Evolutionary conservation across 1,140 invertebrate genomes (phyloP), one percentile per base, ranked within the genome.

Genomic region (Zaprionus inermis): DNA sequence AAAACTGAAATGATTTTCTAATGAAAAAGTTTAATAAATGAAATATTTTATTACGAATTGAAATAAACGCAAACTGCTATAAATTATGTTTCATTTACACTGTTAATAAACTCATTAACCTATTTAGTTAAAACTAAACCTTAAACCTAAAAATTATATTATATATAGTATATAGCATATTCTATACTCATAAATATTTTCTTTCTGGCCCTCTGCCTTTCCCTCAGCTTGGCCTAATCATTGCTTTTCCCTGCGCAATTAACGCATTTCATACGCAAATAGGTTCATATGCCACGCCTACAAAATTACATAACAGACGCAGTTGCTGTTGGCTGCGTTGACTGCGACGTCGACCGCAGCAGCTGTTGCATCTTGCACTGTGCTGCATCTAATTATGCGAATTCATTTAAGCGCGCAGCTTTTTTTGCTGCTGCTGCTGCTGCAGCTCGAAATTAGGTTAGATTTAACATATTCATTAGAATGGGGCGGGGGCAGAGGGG

Each of bases 381-480:
- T 38, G 51, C 65, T 79, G 79, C 82, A 89, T 83, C 83, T 83
- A 88, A 88, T 88, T 88, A 88, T 89, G 84, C 74, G 83, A 88
- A 89, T 88, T 79, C 80, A 84, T 83, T 88, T 89, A 75, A 89
- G 80, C 82, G 76, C 76, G 63, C 67, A 88, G 68, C 74, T 57
- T 82, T 69, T 58, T 61, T 59, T 70, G 58, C 49, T 75, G 10
- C 57, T 41, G 30, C 54, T 60, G 9, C 32, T 59, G 61, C 77
- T 68, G 71, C 57, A 28, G 44, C 66, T 38, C 24, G 14, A 41
- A 88, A 88, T 88, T 88, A 71, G 84, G 84, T 88, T 84, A 89
- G 84, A 89, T 89, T 88, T 88, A 88, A 89, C 84, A 88, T 88
- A 89, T 84, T 79, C 83, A 88, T 89, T 83, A 89, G 84, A 89